These are phyloP conservation scores for Callospermophilus lateralis DNA, from an alignment of 2,113 vertebrate species.

Conservation along the genomic window DNA sequence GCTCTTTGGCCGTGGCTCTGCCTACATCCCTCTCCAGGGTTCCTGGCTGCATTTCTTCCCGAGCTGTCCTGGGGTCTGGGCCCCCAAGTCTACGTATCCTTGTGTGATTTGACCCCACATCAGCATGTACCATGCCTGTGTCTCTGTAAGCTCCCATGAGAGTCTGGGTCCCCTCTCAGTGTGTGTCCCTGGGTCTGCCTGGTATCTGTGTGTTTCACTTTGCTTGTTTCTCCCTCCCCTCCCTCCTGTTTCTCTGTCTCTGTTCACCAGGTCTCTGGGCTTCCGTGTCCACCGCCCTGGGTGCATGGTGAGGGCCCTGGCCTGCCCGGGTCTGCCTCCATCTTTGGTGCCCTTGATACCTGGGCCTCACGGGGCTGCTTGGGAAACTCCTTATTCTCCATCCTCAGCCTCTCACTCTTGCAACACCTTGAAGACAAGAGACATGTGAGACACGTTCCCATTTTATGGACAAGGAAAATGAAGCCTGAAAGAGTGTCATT, in stretches of 20 bases:
- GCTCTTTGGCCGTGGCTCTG: not conserved
- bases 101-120: not conserved
- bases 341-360: not conserved
- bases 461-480: not conserved
- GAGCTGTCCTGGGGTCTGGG: not conserved
- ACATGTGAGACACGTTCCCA: not conserved
- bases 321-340: not conserved
- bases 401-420: not conserved
- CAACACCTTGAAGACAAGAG: not conserved
- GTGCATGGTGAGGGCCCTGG: not conserved
- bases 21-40: not conserved
- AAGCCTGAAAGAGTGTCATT: not conserved
- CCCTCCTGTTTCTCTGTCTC: not conserved
- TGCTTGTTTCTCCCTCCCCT: not conserved
- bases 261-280: not conserved
- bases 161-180: not conserved
- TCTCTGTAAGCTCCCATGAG: not conserved
- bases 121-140: too few species aligned
- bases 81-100: not conserved
- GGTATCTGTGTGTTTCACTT: not conserved
- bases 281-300: not conserved
- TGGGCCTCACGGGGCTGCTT: not conserved
- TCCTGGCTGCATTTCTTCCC: not conserved
- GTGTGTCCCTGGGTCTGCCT: not conserved
- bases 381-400: not conserved